Evolutionary conservation across 2,797 vertebrate genomes (phyloP), one percentile per base, ranked within the genome.

Genomic region (Characodon lateralis): DNA sequence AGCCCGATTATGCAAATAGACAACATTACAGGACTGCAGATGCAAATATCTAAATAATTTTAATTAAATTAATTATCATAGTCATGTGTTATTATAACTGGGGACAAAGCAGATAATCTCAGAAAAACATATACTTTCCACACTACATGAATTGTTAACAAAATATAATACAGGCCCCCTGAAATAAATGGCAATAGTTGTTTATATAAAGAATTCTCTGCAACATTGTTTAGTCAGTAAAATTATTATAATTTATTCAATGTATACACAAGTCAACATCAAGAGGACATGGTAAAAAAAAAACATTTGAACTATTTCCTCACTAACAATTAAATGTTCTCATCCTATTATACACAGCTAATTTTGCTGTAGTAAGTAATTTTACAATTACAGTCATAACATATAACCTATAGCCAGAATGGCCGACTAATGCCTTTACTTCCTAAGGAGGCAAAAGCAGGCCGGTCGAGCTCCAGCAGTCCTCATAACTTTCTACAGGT

Each of bases 1-100:
- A 55, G 16, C 9, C 26, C 13, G 7, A 70, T 71, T 71, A 53
- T 75, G 35, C 10, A 76, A 55, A 76, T 72, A 66, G 20, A 55
- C 6, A 69, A 48, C 43, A 48, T 28, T 71, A 61, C 0, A n/a
- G 7, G 6, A 58, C 14, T 43, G 41, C 77, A 69, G 31, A 58
- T 31, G 28, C 26, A 24, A 48, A 35, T 43, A 59, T 71, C 43
- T 69, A 9, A 77, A 71, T 50, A 6, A 4, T 56, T 74, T 8
- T 43, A 43, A 69, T 69, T 69, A 12, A 76, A 76, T 14, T 1
- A 35, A 76, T n/a, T 53, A 55, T 41, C 24, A 31, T 76, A 16
- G 5, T 71, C 26, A 26, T 50, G 51, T 71, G n/a, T 53, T 71
- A 31, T 51, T 71, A 35, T 71, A 53, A 71, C 8, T 71, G n/a